A percentile compares a stretch with the other conserved stretches of the same genome.
These are phyloP conservation scores for Enteromius treurensis DNA, from an alignment of 2,797 vertebrate species.

Conservation along the genomic window DNA sequence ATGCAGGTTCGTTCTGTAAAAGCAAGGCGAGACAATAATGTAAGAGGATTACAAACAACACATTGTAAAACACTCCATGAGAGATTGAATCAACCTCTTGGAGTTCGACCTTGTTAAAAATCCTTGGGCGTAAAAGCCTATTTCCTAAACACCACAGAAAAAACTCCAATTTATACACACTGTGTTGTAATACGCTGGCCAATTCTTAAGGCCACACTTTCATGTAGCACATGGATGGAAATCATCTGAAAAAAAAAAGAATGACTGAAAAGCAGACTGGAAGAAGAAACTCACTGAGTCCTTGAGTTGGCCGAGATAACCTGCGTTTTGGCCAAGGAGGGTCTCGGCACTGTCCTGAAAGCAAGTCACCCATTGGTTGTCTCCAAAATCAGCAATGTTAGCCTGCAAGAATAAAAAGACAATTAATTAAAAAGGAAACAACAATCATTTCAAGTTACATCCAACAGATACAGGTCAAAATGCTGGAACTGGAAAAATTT, in stretches of 20 bases:
- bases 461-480: neutral
- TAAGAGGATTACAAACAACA: constrained; percentile 2
- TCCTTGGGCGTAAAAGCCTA: neutral
- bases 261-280: neutral
- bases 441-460: neutral
- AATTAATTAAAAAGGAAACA: constrained; percentile 34
- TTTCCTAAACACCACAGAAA: constrained; percentile 22
- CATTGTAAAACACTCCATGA: neutral
- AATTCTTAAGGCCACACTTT: constrained; percentile 59
- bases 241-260: neutral
- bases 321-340: constrained; percentile 90
- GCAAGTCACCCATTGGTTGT: constrained; percentile 98
- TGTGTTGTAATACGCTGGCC: constrained; percentile 20
- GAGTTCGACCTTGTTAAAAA: constrained; percentile 20
- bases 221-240: constrained; percentile 37
- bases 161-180: constrained; percentile 21
- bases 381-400: constrained; percentile 90
- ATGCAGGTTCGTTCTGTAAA: constrained; percentile 90
- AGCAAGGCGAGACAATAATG: constrained; percentile 31
- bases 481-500: neutral
- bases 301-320: constrained; percentile 91
- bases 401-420: constrained; percentile 72
- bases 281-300: constrained; percentile 82
- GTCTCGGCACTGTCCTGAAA: constrained; percentile 94
- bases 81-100: constrained; percentile 9